Evolutionary conservation across 1,140 invertebrate genomes (phyloP), one percentile per base, ranked within the genome.

Genomic region (Hycleus cichorii): DNA sequence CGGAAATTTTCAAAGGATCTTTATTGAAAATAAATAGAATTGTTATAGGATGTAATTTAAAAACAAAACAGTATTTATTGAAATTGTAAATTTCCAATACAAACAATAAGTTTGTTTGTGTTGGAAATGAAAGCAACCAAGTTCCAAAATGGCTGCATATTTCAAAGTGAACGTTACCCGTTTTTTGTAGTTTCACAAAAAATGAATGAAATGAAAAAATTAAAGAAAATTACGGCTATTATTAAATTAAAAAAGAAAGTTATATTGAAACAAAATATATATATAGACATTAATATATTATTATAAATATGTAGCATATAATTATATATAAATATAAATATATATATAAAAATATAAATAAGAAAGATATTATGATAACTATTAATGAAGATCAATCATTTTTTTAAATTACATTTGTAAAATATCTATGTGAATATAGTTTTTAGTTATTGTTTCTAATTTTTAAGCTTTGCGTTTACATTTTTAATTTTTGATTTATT

Each of bases 361-460:
- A 32, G 4, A 32, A 32, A 5, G 7, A 32, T 32, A 32, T 32
- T 32, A 18, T 18, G 18, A 18, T 18, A 18, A 18, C 18, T 18
- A 32, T 5, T 32, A 32, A 69, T 60, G 58, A 66, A 60, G 48
- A 63, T 66, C 68, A 66, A 69, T 67, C 66, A 68, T 69, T 70
- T 42, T 70, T 69, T 69, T 68, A 67, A 64, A 69, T 68, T 68
- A 69, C 63, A 58, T 47, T 32, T 72, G 70, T 72, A 72, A 69
- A 32, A 32, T 59, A 69, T 71, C 69, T 49, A 70, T 72, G 70
- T 72, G 70, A 72, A 72, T 72, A 72, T 65, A 68, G 64, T 59
- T 71, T 69, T 62, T 32, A 32, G 32, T 42, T 42, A 42, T 42
- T 42, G 40, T n/a, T 42, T 42, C 10, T 42, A 62, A 70, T 69